phyloP scores from a whole-genome alignment of 2,113 vertebrate species.

The Xiphophorus hellerii region DNA sequence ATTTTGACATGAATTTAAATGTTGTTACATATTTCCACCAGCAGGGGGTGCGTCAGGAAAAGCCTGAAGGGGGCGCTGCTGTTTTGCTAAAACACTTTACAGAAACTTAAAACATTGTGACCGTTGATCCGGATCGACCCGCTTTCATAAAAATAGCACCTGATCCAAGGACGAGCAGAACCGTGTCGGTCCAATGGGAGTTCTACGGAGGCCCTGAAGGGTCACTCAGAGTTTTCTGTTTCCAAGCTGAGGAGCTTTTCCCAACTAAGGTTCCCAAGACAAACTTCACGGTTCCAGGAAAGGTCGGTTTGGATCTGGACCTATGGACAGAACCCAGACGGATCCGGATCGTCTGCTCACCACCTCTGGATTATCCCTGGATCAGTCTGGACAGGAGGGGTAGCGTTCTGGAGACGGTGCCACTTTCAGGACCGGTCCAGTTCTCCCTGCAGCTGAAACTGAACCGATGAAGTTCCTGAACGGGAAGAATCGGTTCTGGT shows the following conservation, averaged over 20 bases:
- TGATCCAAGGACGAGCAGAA: not conserved
- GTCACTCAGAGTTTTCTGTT: not conserved
- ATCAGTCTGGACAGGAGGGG: not conserved
- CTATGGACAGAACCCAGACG: not conserved
- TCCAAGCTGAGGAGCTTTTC: not conserved
- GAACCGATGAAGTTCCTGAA: not conserved
- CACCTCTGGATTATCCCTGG: not conserved
- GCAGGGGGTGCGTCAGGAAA: not conserved
- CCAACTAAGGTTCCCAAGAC: not conserved
- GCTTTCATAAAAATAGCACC: constrained; percentile 9
- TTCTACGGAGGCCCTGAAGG: constrained; percentile 2
- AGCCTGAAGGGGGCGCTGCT: not conserved
- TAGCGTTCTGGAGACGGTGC: not conserved
- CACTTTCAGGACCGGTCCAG: too few relatives aligned
- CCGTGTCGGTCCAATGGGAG: not conserved
- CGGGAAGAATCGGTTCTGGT: too few relatives aligned
- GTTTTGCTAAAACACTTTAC: too few relatives aligned
- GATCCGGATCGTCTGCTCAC: not conserved
- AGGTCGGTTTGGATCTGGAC: too few relatives aligned
- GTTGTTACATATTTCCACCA: not conserved
- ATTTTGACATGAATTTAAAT: too few relatives aligned
- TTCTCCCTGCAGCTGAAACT: not conserved
- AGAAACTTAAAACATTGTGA: too few relatives aligned
- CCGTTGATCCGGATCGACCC: not conserved
- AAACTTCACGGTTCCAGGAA: not conserved